Percentiles rank a stretch among this genome's conserved stretches.
These are phyloP conservation scores for Dallia pectoralis DNA, from an alignment of 2,797 vertebrate genomes.

Conservation along the genomic window DNA sequence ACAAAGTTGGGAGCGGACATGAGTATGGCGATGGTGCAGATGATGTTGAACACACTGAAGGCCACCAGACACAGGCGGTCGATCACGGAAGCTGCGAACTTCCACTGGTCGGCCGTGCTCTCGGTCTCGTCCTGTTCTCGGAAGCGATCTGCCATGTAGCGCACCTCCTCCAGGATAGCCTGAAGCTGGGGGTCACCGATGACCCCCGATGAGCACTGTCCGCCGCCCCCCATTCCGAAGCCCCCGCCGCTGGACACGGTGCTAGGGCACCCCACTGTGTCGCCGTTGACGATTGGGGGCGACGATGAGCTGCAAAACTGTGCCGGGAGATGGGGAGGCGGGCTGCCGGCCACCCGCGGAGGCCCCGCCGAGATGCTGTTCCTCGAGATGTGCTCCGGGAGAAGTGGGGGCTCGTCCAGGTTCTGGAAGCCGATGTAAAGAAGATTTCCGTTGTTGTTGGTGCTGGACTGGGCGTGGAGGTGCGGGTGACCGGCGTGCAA, in stretches of 20 bases:
- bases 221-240: slow-evolving; percentile 55
- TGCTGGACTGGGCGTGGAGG: slow-evolving; percentile 64
- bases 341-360: slow-evolving; percentile 58
- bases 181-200: slow-evolving; percentile 75
- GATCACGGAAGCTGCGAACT: slow-evolving; percentile 80
- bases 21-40: slow-evolving; percentile 84
- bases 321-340: slow-evolving; percentile 71
- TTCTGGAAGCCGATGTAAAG: slow-evolving; percentile 77
- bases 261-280: slow-evolving; percentile 71
- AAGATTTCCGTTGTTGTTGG: slow-evolving; percentile 77
- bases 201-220: slow-evolving; percentile 58
- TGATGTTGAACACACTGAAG: slow-evolving; percentile 82
- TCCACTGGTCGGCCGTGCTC: slow-evolving; percentile 76
- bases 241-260: slow-evolving; percentile 72
- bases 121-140: slow-evolving; percentile 74
- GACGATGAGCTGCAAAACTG: slow-evolving; percentile 74
- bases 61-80: slow-evolving; percentile 82
- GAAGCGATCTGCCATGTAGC: slow-evolving; percentile 78
- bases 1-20: slow-evolving; percentile 85
- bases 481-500: slow-evolving; percentile 60
- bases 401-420: slow-evolving; percentile 71
- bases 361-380: slow-evolving; percentile 54
- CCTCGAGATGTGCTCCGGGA: slow-evolving; percentile 65
- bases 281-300: slow-evolving; percentile 62
- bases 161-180: slow-evolving; percentile 80